Evolutionary conservation across 1,140 invertebrate genomes (phyloP).

Genomic region (Sinella curviseta): DNA sequence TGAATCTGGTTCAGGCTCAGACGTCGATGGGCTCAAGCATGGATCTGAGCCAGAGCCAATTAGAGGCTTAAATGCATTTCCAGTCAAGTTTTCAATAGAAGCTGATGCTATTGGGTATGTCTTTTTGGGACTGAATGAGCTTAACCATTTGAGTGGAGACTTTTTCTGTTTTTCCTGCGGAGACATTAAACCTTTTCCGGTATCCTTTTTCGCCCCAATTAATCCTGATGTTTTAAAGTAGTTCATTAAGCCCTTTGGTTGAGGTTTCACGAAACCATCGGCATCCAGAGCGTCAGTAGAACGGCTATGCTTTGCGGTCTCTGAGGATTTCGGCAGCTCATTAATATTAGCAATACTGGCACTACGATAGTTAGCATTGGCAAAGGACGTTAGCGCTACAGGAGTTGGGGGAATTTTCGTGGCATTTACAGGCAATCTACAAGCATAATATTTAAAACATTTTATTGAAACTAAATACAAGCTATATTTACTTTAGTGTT

Average conservation of each 20-base stretch:
- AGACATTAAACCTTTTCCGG: not conserved
- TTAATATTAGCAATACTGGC: not conserved
- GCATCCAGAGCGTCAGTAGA: not conserved
- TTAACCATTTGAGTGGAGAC: slow-evolving; percentile 4
- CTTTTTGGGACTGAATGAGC: slow-evolving; percentile 1
- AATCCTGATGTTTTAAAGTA: slow-evolving; percentile 3
- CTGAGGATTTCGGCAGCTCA: not conserved
- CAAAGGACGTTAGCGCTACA: not conserved
- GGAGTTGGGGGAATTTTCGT: not conserved
- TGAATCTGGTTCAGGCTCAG: too few relatives aligned
- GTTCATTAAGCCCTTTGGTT: not conserved
- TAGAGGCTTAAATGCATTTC: too few relatives aligned
- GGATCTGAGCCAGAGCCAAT: not conserved
- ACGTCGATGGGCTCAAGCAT: not conserved
- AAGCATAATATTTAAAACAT: not conserved
- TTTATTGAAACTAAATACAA: too few relatives aligned
- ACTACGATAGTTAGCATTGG: not conserved
- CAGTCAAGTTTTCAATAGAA: too few relatives aligned
- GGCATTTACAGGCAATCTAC: slow-evolving; percentile 1
- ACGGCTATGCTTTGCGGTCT: not conserved
- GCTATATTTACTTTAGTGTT: too few relatives aligned
- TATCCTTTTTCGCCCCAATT: not conserved
- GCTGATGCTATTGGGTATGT: too few relatives aligned
- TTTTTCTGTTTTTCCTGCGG: not conserved
- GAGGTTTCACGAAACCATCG: not conserved